Evolutionary conservation across 2,888 invertebrate species (phyloP).

Genomic region (Papilio elwesi): DNA sequence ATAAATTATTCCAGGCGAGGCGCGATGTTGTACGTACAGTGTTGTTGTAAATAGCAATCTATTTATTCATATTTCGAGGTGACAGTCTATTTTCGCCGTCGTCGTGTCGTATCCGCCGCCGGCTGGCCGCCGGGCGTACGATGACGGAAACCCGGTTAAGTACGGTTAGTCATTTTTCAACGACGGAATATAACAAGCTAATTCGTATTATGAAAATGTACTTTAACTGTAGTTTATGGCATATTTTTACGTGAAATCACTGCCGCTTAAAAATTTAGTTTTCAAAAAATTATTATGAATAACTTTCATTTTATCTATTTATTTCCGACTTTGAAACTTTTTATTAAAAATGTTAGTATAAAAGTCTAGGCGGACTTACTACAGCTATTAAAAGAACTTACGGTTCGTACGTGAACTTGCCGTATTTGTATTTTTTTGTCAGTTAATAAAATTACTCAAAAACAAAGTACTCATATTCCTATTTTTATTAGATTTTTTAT

Average conservation of each 20-base stretch:
- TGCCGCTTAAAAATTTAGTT: no score
- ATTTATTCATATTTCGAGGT: conserved; percentile 69
- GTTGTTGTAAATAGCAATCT: conserved; percentile 55
- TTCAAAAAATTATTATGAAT: no score
- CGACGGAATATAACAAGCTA: conserved; percentile 14
- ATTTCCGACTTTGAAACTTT: no score
- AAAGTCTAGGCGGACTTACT: no score
- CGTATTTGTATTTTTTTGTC: no score
- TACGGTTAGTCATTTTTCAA: conserved; percentile 44
- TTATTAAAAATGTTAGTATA: no score
- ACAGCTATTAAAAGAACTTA: no score
- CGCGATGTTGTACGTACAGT: conserved; percentile 50
- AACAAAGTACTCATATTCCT: no score
- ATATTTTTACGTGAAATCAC: neutral
- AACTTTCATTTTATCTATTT: no score
- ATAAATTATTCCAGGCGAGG: conserved; percentile 51
- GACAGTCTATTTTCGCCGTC: conserved; percentile 63
- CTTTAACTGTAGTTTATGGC: neutral
- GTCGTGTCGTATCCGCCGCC: conserved; percentile 45
- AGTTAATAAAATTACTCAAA: no score
- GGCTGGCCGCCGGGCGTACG: conserved; percentile 47
- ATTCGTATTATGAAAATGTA: conserved; percentile 11
- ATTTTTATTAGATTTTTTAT: no score
- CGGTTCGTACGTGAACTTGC: no score
- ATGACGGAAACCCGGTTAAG: conserved; percentile 51